Base-by-base conservation (phyloP, 2,888 invertebrate genomes). In the Troglohyphantes excavatus region DNA sequence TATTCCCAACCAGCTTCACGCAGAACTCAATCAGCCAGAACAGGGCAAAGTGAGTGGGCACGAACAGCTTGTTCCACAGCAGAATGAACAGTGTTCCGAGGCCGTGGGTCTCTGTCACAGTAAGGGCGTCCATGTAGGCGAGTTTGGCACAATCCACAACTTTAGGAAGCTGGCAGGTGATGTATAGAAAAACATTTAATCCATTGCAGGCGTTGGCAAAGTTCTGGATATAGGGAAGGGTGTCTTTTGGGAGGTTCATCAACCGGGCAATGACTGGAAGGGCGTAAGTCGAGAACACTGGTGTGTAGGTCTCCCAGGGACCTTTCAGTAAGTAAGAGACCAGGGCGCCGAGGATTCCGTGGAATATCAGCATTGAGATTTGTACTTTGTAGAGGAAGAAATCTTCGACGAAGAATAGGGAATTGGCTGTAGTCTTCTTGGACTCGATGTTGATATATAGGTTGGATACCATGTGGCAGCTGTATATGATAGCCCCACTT, bases 1-100 rank as follows among this genome's bases (percentile, higher is more conserved):
- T 9, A 72, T 21, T 78, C 7, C 92, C 90, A 70, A 90, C 81
- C n/a, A 94, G 92, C 91, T 94, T 94, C 11, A 93, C 92, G 11
- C 92, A 81, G 90, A 94, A 94, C 91, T 94, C 92, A 46, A 93
- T 92, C 33, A 94, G 87, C 95, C 95, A 95, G 92, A 94, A 94
- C 29, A 94, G 92, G 5, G 94, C 93, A 82, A 95, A 93, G 91
- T 94, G 94, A 17, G 94, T 92, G 6, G 94, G 94, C 7, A 95
- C 92, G 91, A 94, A 93, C 6, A 94, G 92, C 17, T 93, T 93
- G 70, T 93, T 93, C 94, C 94, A 94, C 53, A 94, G 92, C 1
- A 87, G 39, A 39, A 85, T 93, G 93, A 73, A 93, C 92, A 86
- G 92, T 92, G 67, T 93, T 93, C 91, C 92, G 93, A 91, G 93